Base-by-base conservation (phyloP, 2,797 vertebrate genomes). In the Trichosurus vulpecula region DNA sequence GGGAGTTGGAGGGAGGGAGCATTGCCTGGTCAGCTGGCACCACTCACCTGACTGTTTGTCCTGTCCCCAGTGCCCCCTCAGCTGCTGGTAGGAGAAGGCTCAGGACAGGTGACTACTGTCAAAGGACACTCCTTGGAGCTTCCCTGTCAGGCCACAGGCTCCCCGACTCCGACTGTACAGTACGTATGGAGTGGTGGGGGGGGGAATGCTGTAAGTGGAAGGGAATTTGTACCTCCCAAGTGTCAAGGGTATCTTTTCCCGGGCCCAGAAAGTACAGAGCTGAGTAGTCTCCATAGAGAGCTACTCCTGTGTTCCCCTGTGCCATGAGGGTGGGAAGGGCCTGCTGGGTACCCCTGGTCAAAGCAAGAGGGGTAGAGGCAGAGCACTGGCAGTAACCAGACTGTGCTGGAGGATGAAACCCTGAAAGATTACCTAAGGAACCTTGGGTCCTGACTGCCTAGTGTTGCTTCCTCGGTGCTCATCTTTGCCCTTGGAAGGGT, bases 81-180 rank as follows among this genome's bases (percentile, higher is more conserved):
- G 97, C 91, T 99, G 81, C 96, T 98, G 97, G 98, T 98, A 0
- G 97, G 97, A 4, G 98, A 98, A 91, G 98, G 98, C 14, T 90
- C 97, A 91, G 98, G 97, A 2, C 98, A 97, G 51, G 96, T 99
- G 97, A 97, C 91, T 0, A 95, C 98, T 8, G 55, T 98, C 0
- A 90, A 95, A 91, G 98, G 98, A 0, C 95, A 97, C 13, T 97
- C 98, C 57, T 97, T 99, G 97, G 97, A 98, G 54, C 98, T 99
- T 35, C 92, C 9, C 14, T 99, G 99, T 54, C 98, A 35, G 4
- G 96, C 98, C 54, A 90, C 0, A 0, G 98, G 98, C 54, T 94
- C 54, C 52, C 98, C 99, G 0, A 3, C 51, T 0, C 97, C 98
- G 30, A 96, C 2, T 19, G 41, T 99, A 94, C 98, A 94, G 99